A percentile compares a stretch with the other conserved stretches of the same genome.
Conservation (phyloP, 2,797 vertebrate species). For the Liparis tanakae region DNA sequence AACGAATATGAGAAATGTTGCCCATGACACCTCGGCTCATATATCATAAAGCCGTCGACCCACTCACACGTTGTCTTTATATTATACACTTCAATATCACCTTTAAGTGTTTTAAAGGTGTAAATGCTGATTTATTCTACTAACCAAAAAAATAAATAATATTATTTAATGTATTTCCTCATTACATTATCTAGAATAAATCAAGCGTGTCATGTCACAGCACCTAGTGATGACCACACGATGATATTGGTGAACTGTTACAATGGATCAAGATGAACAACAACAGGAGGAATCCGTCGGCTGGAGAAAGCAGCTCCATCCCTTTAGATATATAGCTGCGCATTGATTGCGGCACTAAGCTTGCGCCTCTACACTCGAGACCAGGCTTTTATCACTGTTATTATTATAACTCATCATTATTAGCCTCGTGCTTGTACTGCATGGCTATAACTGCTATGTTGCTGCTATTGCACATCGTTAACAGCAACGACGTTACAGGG, state of each 20-base stretch:
- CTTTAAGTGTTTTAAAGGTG: conserved; percentile 19
- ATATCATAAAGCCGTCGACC: conserved; percentile 47
- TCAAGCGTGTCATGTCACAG: neutral
- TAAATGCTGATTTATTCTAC: conserved; percentile 19
- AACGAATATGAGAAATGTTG: conserved; percentile 47
- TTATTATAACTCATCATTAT: conserved; percentile 62
- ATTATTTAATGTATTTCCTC: neutral
- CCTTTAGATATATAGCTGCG: conserved; percentile 48
- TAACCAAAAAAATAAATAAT: neutral
- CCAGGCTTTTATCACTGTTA: conserved; percentile 47
- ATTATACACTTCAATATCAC: conserved; percentile 26
- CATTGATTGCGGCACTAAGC: conserved; percentile 60
- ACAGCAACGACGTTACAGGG: conserved; percentile 25
- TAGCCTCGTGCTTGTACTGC: conserved; percentile 37
- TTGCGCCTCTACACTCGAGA: conserved; percentile 21
- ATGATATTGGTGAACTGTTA: neutral
- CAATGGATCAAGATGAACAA: conserved; percentile 31
- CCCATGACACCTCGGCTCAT: conserved; percentile 56
- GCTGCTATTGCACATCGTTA: conserved; percentile 61
- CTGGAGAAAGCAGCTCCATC: conserved; percentile 38
- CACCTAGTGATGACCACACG: conserved; percentile 1
- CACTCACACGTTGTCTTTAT: conserved; percentile 46
- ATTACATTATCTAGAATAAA: conserved; percentile 2
- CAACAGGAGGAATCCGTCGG: conserved; percentile 9
- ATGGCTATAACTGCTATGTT: conserved; percentile 32